Base-by-base conservation (phyloP, 2,113 vertebrate genomes). In the Oenanthe oenanthe region DNA sequence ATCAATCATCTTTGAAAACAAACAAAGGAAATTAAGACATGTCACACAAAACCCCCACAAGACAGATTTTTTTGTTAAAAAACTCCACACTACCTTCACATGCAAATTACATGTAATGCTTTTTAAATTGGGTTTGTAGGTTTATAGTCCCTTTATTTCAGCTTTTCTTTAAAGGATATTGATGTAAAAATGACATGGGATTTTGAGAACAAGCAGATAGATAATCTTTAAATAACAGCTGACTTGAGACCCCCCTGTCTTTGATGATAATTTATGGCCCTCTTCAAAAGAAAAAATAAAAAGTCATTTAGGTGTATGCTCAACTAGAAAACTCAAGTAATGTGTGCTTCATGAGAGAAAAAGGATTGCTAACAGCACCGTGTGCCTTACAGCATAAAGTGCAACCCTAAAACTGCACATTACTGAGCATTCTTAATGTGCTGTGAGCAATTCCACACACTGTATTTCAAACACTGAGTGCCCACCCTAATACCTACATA, bases 301-400 rank as follows among this genome's bases (percentile, higher is more conserved):
- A 89, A 92, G 92, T 61, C 20, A 3, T 92, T 95, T 92, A 96
- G 65, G 43, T 91, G 85, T 81, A 92, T 88, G 60, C 58, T 79
- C 90, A 91, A 40, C 54, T 77, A 96, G 86, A 96, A 94, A 79
- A 84, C 34, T 93, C 63, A 68, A 43, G 80, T 91, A 94, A 88
- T 32, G 22, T 77, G n/a, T 82, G 57, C 50, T 94, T 94, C 94
- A 62, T 51, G 77, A 85, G 62, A 86, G 63, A 78, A 87, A 78
- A 85, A 92, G 70, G 63, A 85, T 53, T 82, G 58, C 84, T 72
- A 94, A 72, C 66, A 91, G 93, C 84, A 92, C 40, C 32, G 20
- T 72, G 61, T 74, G 57, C 89, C 77, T 91, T 79, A 78, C 68
- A 67, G 88, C 81, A 93, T 96, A 74, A 96, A 92, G 77, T 79